Base-by-base conservation (phyloP, 2,113 vertebrate genomes). In the Podarcis cretensis region DNA sequence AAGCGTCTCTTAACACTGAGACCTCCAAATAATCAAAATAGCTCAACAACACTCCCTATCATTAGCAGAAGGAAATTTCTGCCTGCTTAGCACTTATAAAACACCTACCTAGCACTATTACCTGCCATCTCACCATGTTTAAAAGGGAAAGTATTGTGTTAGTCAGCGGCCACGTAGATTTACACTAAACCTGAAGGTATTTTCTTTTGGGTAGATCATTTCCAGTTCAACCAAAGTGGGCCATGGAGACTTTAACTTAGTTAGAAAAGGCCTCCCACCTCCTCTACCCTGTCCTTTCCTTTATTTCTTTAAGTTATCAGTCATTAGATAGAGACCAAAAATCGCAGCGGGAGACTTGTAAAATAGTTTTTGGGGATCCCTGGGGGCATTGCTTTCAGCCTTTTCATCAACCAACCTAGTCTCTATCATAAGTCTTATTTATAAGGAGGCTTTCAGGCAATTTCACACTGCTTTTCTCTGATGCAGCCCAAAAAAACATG, bases 391-490 rank as follows among this genome's bases (percentile, higher is more conserved):
- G 94, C 93, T 94, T 93, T 95, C 92, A 89, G 87, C 92, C 95
- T 96, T 96, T 97, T 96, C 93, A 94, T 95, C 96, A 95, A 89
- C 94, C 94, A 92, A 95, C 91, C 91, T 95, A 93, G 96, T 96
- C 95, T 97, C 63, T 96, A 95, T 94, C 89, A 21, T 96, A 96
- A 96, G 95, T 96, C 96, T 95, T 96, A 96, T 94, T 97, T 97
- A 95, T 95, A 97, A 97, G 95, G 92, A 96, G 96, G 96, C 96
- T 97, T 97, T 96, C 94, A 95, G 94, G 96, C 96, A 97, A 97
- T 97, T 97, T 97, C 97, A 97, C 94, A 97, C 95, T 85, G 93
- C 95, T 96, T 97, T 97, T 96, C 95, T 95, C 93, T 90, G 93
- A 96, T 95, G 95, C 93, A 63, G 91, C 95, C 95, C 96, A 85